Base-by-base conservation (phyloP, 1,140 invertebrate species). In the Panagrolaimus sp. region DNA sequence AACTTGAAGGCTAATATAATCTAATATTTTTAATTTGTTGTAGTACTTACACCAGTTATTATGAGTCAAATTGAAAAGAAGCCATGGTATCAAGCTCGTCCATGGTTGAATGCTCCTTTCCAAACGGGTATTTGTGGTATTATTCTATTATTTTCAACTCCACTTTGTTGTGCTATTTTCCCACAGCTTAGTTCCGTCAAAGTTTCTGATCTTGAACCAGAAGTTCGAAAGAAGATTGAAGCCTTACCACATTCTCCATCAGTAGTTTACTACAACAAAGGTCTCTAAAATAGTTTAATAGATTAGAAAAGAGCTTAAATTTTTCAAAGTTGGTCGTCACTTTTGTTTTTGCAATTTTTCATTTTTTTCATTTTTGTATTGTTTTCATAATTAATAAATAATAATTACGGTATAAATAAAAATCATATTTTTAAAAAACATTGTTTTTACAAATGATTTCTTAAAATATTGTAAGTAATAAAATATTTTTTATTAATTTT, bases 131-230 rank as follows among this genome's bases (percentile, higher is more conserved):
- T 78, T 9, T 69, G 64, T 23, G 76, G 76, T 0, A 20, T 78
- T n/a, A 65, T 67, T 43, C 65, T 78, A 1, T 23, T 72, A 14
- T 68, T 78, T 65, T 65, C 76, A 20, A 78, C 76, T 9, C 80
- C 80, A 16, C 63, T 81, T 4, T 82, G 80, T 62, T 81, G 80
- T 68, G 80, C 80, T 5, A 66, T 81, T 42, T 81, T 83, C 48
- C 79, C 81, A 45, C 80, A 81, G 43, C 66, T 70, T 42, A 57
- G 64, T 16, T 38, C 38, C 3, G 65, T 82, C n/a, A 70, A 76
- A 25, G 79, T 79, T 23, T 20, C 16, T 1, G 64, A 69, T 48
- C 66, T 78, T 46, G 76, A 78, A 16, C 70, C 75, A n/a, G 70
- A 73, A 48, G 63, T 80, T 45, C 70, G 71, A 67, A 44, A 63